Evolutionary conservation across 2,888 invertebrate species (phyloP), one percentile per base, ranked within the genome.

Genomic region (Dryocosmus kuriphilus): DNA sequence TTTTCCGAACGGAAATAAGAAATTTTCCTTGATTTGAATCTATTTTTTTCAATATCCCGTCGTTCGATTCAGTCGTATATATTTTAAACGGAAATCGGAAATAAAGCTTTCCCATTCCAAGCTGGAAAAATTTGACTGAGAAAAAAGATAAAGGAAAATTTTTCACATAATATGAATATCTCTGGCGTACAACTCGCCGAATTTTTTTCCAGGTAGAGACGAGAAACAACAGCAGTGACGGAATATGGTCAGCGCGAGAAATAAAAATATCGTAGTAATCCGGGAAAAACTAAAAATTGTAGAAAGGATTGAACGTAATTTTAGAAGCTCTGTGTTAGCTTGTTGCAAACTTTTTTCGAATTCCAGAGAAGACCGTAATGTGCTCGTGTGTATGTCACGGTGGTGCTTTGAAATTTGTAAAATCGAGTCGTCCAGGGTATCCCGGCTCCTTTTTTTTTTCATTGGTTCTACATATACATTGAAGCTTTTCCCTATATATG

Each of bases 231-330:
- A 51, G 30, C 71, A 51, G 27, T 51, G n/a, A 11, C n/a, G 11
- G 46, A 51, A 71, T 46, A 51, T 71, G n/a, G 41, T 24, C 41
- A 22, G 9, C 46, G 71, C 30, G 71, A 71, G 51, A 71, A 71
- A 46, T 71, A 71, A 71, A 71, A 71, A 71, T 71, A 71, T 51
- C n/a, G 30, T 30, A 8, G 51, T 71, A 71, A 71, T 71, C 71
- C 32, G 71, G 11, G 16, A 32, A 51, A 51, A 51, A 55, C 51
- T 71, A 71, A 30, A 71, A 71, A 71, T 71, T 22, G 46, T 22
- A 30, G 51, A 22, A 51, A 32, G 71, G 51, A 71, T 32, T 30
- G 51, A 51, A 51, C 30, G 30, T 51, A 51, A 51, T 30, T 51
- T n/a, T 11, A 22, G 30, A 71, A 46, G 27, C 41, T 19, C 46